Evolutionary conservation across 2,888 invertebrate genomes (phyloP), one percentile per base, ranked within the genome.

Genomic region (Xylota sylvarum): DNA sequence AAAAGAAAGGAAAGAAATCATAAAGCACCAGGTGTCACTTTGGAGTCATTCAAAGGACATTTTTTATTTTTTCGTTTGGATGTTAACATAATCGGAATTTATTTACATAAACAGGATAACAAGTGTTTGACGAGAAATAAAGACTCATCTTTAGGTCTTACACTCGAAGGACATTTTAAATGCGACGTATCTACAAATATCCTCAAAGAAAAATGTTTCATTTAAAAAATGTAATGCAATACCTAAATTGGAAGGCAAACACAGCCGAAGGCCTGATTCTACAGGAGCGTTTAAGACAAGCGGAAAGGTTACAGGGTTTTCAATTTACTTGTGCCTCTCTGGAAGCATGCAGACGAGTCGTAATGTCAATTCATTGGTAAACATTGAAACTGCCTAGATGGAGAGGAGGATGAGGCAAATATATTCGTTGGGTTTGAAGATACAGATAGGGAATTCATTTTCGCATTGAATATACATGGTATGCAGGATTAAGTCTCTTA

Each of bases 1-100:
- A 37, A 27, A 48, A 48, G 17, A 5, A 43, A 17, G 43, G 10
- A 14, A 27, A 14, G 19, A 48, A 40, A 60, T 12, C 40, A n/a
- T 40, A n/a, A 43, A 46, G 17, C 46, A 30, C 50, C 32, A 23
- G 64, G 35, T 65, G 32, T 64, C 48, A 23, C 43, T 73, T 17
- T n/a, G 5, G 50, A 65, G 50, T 65, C 65, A 50, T 65, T 50
- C 50, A 65, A 50, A 14, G 30, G 60, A 27, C 12, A 14, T 43
- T 14, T 60, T 6, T 12, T 19, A 12, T 58, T 5, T 58, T 35
- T 58, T 19, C 23, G 23, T 43, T 62, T 27, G 27, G 27, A 64
- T 64, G 46, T 64, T 48, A 46, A 46, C 64, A 64, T 64, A 48
- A 64, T 14, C 64, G 32, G 46, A 23, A 50, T 23, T 23, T 50